Evolutionary conservation across 2,113 vertebrate species (phyloP).

Genomic region (Corvus cornix): DNA sequence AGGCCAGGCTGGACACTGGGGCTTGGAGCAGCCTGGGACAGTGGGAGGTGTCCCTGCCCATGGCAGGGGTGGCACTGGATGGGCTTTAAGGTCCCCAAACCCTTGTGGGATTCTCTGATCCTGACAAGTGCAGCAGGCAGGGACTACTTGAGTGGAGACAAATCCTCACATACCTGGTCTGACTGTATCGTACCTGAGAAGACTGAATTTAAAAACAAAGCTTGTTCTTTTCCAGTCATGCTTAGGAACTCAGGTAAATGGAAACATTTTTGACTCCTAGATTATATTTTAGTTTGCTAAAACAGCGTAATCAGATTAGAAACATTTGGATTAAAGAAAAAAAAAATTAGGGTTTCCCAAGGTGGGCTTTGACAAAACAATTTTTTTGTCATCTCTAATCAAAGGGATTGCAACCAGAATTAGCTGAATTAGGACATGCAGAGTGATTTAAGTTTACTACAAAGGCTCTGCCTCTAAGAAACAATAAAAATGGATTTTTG

Average conservation of each 20-base stretch:
- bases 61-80: too few species aligned
- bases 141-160: background rate
- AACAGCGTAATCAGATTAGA: background rate
- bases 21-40: background rate
- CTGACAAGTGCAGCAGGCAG: background rate
- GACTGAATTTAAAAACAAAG: background rate
- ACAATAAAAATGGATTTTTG: background rate
- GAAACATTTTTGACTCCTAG: background rate
- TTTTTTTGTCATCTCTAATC: background rate
- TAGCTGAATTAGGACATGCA: background rate
- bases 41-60: background rate
- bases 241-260: background rate
- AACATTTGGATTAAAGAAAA: background rate
- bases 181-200: conserved; percentile 13
- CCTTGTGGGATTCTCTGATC: background rate
- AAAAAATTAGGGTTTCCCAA: background rate
- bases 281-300: conserved; percentile 20
- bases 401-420: background rate
- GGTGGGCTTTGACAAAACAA: background rate
- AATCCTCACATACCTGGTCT: background rate
- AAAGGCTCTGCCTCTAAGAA: background rate
- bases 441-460: background rate
- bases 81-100: background rate
- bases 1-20: background rate
- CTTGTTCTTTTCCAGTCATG: background rate